Conservation (phyloP, 2,888 invertebrate genomes). For the Hemaris fuciformis region DNA sequence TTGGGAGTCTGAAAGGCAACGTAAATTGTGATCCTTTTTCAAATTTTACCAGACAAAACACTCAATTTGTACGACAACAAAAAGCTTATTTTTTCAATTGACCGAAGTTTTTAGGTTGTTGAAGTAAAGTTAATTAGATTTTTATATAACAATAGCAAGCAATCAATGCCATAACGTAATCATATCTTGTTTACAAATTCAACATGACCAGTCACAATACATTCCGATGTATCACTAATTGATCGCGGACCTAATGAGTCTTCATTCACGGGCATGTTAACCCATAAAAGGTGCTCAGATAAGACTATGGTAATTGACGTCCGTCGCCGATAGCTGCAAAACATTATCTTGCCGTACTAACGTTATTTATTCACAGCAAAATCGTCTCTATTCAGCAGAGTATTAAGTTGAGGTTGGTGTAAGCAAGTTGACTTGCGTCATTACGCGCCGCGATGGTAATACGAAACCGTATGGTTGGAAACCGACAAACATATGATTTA, state of each 20-base stretch:
- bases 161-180: background rate
- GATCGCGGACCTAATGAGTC: slow-evolving; percentile 21
- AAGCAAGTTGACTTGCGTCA: slow-evolving; percentile 56
- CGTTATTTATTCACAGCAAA: slow-evolving; percentile 40
- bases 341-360: slow-evolving; percentile 65
- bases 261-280: slow-evolving; percentile 17
- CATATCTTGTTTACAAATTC: background rate
- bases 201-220: background rate
- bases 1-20: too few relatives aligned
- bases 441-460: slow-evolving; percentile 67
- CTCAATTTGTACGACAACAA: too few relatives aligned
- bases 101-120: too few relatives aligned
- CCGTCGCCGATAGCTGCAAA: slow-evolving; percentile 54
- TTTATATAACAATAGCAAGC: background rate
- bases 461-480: slow-evolving; percentile 72
- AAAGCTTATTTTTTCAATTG: too few relatives aligned
- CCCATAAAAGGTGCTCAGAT: slow-evolving; percentile 50
- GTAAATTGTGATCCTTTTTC: too few relatives aligned
- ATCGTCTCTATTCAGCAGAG: slow-evolving; percentile 13
- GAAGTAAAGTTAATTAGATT: too few relatives aligned
- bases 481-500: slow-evolving; percentile 74
- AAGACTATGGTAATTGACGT: slow-evolving; percentile 70
- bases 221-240: slow-evolving; percentile 3
- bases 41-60: background rate
- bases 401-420: slow-evolving; percentile 37